Percentiles rank a stretch among this genome's conserved stretches.
Conservation (phyloP, 2,888 invertebrate species). For the Cyaniris semiargus region DNA sequence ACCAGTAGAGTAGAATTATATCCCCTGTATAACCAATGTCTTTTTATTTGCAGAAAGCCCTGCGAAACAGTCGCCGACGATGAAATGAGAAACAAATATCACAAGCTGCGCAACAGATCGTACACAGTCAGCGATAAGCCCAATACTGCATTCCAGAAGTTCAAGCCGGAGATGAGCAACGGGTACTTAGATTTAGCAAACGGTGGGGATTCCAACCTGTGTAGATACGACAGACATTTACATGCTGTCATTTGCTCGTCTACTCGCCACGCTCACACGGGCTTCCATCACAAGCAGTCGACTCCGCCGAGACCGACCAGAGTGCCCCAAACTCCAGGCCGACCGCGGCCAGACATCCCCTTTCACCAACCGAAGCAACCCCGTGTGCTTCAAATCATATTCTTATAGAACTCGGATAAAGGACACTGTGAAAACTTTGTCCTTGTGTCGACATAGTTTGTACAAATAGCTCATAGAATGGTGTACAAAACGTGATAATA, state of each 20-base stretch:
- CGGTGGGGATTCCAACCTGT: constrained; percentile 79
- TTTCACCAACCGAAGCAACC: constrained; percentile 59
- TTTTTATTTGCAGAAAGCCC: constrained; percentile 78
- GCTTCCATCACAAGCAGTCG: constrained; percentile 69
- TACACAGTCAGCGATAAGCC: constrained; percentile 77
- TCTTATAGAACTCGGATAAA: constrained; percentile 67
- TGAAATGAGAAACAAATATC: constrained; percentile 64
- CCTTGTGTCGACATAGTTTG: constrained; percentile 38
- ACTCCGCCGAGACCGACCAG: constrained; percentile 52
- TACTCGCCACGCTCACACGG: constrained; percentile 70
- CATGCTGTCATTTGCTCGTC: constrained; percentile 83
- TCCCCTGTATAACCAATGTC: neutral
- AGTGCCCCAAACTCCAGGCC: constrained; percentile 48
- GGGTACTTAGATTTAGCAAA: constrained; percentile 83
- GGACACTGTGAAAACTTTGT: constrained; percentile 55
- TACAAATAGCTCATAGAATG: neutral
- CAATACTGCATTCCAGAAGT: constrained; percentile 64
- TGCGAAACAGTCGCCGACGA: constrained; percentile 63
- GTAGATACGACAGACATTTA: constrained; percentile 81
- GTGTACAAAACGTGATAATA: constrained; percentile 28
- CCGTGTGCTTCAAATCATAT: constrained; percentile 73
- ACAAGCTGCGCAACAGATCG: constrained; percentile 73
- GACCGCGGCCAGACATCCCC: constrained; percentile 68
- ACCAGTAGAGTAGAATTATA: neutral
- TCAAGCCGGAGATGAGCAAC: constrained; percentile 67